A percentile compares a stretch with the other conserved stretches of the same genome.
Evolutionary conservation across 2,888 invertebrate species (phyloP).

Genomic region (Thereva nobilitata): DNA sequence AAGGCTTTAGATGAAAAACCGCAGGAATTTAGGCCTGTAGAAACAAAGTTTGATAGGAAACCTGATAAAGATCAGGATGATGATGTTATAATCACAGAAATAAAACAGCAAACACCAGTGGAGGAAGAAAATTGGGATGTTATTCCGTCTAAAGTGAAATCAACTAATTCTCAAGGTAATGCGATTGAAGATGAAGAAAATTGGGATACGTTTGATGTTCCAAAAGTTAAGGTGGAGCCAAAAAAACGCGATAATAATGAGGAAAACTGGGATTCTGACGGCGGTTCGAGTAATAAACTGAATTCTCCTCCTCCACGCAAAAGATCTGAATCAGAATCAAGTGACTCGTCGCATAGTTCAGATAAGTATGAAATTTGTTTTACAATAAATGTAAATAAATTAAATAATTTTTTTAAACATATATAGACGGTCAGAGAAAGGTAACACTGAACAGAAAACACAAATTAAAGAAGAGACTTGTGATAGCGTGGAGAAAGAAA

Average conservation of each 20-base stretch:
- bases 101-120: slow-evolving; percentile 43
- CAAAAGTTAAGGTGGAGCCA: neutral
- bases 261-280: slow-evolving; percentile 36
- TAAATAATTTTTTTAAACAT: neutral
- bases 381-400: neutral
- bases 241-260: slow-evolving; percentile 43
- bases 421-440: slow-evolving; percentile 47
- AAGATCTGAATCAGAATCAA: slow-evolving; percentile 46
- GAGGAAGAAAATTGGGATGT: slow-evolving; percentile 35
- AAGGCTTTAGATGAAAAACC: slow-evolving; percentile 78
- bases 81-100: slow-evolving; percentile 49
- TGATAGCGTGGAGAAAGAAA: slow-evolving; percentile 45
- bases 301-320: slow-evolving; percentile 44
- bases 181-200: slow-evolving; percentile 48
- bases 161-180: neutral
- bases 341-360: slow-evolving; percentile 49
- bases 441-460: slow-evolving; percentile 46
- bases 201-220: slow-evolving; percentile 47
- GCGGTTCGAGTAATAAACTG: slow-evolving; percentile 44
- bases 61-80: slow-evolving; percentile 48
- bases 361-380: slow-evolving; percentile 7
- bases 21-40: slow-evolving; percentile 45
- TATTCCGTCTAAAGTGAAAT: slow-evolving; percentile 28
- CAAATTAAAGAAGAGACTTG: neutral
- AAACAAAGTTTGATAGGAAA: slow-evolving; percentile 41